phyloP scores from a whole-genome alignment of 2,113 vertebrate species.

The Notarius lentiginosus region DNA sequence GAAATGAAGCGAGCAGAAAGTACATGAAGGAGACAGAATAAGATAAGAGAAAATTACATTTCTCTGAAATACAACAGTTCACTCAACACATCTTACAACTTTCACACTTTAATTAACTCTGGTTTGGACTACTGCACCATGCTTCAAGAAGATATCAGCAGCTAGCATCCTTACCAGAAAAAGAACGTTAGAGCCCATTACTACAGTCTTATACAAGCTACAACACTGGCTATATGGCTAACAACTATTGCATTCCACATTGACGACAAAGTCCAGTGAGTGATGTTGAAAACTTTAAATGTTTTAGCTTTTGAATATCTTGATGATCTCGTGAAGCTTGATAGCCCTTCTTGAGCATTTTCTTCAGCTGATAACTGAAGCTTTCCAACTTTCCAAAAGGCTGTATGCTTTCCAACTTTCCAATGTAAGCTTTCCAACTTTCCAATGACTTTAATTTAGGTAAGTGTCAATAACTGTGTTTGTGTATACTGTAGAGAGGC shows the following conservation, averaged over 20 bases:
- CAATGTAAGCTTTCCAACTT: too few species aligned
- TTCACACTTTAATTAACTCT: background rate
- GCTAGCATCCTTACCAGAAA: background rate
- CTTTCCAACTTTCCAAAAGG: too few species aligned
- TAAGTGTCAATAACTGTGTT: too few species aligned
- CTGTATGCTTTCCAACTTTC: too few species aligned
- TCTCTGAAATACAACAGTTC: background rate
- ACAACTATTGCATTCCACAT: background rate
- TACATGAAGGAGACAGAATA: background rate
- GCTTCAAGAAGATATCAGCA: background rate
- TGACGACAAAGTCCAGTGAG: background rate
- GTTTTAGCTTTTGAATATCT: background rate
- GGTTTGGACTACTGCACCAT: background rate
- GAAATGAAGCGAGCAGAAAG: background rate
- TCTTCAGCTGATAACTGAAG: background rate
- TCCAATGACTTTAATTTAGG: too few species aligned
- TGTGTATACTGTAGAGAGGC: too few species aligned
- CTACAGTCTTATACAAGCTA: background rate
- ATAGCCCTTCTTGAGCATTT: background rate
- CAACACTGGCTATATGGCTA: background rate
- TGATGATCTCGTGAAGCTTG: background rate
- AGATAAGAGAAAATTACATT: background rate
- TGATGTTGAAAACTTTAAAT: background rate
- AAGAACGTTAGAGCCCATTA: background rate
- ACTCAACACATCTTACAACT: background rate